Percentiles rank a stretch among this genome's conserved stretches.
Conservation (phyloP, 2,797 vertebrate genomes). For the Muscicapa comitata region DNA sequence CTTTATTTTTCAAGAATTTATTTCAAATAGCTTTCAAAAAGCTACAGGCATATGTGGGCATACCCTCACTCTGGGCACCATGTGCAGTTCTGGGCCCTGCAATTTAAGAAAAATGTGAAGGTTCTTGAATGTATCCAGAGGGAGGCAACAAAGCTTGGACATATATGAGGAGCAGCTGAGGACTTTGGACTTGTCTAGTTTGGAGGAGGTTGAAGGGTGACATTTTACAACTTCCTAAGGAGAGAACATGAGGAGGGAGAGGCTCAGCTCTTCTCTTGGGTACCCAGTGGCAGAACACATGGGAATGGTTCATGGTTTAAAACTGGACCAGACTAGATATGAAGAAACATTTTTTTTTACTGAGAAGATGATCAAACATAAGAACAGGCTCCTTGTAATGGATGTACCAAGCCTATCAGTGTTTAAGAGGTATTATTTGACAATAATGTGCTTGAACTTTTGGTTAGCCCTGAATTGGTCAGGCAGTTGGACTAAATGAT, state of each 20-base stretch:
- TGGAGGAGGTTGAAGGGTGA: neutral
- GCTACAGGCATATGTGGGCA: rapidly evolving
- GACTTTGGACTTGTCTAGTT: neutral
- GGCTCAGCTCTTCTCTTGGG: neutral
- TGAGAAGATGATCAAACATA: neutral
- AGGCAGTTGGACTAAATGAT: neutral
- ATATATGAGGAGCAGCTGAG: neutral
- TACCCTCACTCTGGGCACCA: neutral
- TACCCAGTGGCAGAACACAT: rapidly evolving
- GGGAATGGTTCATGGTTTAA: neutral
- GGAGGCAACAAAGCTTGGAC: neutral
- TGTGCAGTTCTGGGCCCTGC: neutral
- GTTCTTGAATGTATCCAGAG: neutral
- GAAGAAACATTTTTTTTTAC: neutral
- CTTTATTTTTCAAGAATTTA: neutral
- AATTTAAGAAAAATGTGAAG: neutral
- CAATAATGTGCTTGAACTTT: neutral
- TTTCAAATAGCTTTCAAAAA: neutral
- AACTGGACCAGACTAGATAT: neutral
- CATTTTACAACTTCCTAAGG: neutral
- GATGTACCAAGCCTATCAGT: neutral
- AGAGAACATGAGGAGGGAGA: neutral
- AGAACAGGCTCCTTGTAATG: neutral
- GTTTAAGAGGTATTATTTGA: neutral
- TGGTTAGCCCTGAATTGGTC: neutral